phyloP scores from a whole-genome alignment of 2,113 vertebrate species.

The Psettodes erumei region DNA sequence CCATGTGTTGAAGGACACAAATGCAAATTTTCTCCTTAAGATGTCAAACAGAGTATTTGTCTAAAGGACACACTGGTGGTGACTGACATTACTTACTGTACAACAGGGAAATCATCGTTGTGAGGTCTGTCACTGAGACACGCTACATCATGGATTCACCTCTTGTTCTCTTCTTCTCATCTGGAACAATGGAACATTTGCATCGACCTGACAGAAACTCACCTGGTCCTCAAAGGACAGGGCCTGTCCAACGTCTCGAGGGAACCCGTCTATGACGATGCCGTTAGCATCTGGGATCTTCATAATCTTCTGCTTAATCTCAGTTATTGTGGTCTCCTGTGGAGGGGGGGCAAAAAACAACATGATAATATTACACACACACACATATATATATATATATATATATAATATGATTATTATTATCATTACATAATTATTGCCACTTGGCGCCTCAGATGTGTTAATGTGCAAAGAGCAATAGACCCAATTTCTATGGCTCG shows the following conservation, averaged over 20 bases:
- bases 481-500: not conserved
- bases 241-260: constrained; percentile 95
- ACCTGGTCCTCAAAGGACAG: constrained; percentile 99
- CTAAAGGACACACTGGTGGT: not conserved
- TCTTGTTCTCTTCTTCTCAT: too few species aligned
- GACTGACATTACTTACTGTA: not conserved
- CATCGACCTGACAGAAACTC: constrained; percentile 63
- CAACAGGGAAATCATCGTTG: not conserved
- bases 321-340: constrained; percentile 99
- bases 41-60: not conserved
- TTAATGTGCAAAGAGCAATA: not conserved
- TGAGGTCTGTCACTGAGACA: not conserved
- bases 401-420: too few species aligned
- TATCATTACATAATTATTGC: not conserved
- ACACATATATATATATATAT: too few species aligned
- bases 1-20: not conserved
- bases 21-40: not conserved
- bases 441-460: not conserved
- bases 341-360: constrained; percentile 7
- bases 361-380: too few species aligned
- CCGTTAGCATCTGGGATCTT: constrained; percentile 95
- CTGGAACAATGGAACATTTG: not conserved
- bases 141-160: too few species aligned
- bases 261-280: constrained; percentile 97
- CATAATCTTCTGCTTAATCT: constrained; percentile 99